Base-by-base conservation (phyloP, 2,113 vertebrate genomes). In the Smithornis capensis region DNA sequence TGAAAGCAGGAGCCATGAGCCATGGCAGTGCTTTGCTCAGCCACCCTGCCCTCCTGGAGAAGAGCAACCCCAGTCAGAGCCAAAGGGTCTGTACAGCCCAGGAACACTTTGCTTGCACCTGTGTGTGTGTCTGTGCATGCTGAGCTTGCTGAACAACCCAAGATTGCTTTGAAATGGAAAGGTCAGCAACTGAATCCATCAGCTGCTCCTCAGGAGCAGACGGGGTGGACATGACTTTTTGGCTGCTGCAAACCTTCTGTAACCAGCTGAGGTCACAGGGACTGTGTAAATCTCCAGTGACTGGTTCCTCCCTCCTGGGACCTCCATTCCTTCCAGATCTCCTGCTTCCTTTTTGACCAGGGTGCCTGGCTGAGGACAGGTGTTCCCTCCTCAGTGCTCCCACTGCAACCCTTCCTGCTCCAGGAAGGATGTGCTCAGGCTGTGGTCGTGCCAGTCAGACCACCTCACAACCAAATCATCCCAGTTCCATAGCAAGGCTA, bases 41-140 rank as follows among this genome's bases (percentile, higher is more conserved):
- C 53, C 68, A 82, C 29, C 27, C 44, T 37, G 33, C 45, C 37
- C 64, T 81, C 74, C 40, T 38, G 68, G 25, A 83, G 45, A 47
- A 47, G 38, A 77, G 57, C 19, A 50, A 60, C 0, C 44, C 53
- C 4, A 2, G 50, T 50, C 53, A 45, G 35, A 75, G 56, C 31
- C 5, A 3, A 59, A 22, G 67, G 33, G 24, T n/a, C 37, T 67
- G 87, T 8, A 4, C 50, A 57, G 52, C 29, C 56, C 9, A 5
- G 28, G 35, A 11, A 45, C 0, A 13, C 9, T 5, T 60, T 60
- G 83, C 13, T n/a, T 59, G 65, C 3, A 7, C n/a, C 64, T 29
- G 2, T 0, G 0, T 11, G 50, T 3, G 1, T 35, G 59, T 19
- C 53, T 2, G 1, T 2, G 29, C 33, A 14, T 5, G 9, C 6